A percentile compares a stretch with the other conserved stretches of the same genome.
These are phyloP conservation scores for Dicyrtoma fusca DNA, from an alignment of 2,888 invertebrate species.

Conservation along the genomic window DNA sequence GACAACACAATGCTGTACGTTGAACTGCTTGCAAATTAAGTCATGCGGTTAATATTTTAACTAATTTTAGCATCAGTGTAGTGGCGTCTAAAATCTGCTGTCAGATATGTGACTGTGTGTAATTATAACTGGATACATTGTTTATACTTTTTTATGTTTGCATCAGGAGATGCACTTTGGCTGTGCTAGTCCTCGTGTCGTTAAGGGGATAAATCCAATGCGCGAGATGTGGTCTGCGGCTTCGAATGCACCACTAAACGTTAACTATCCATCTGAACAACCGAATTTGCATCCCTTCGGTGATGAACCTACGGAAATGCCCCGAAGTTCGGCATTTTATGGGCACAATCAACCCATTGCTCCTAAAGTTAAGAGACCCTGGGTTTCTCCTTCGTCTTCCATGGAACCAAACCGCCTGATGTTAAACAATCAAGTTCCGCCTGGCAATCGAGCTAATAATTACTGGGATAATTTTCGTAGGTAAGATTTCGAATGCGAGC, in stretches of 20 bases:
- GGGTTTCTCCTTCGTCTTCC: slow-evolving; percentile 25
- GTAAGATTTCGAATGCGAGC: slow-evolving; percentile 63
- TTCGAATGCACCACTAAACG: background rate
- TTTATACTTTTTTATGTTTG: background rate
- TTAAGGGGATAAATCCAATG: slow-evolving; percentile 6
- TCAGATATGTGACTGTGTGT: no score
- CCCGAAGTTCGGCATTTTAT: background rate
- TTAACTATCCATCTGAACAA: slow-evolving; percentile 1
- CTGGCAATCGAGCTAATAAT: slow-evolving; percentile 87
- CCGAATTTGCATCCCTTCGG: background rate
- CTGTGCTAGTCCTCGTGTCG: background rate
- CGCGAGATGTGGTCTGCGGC: slow-evolving; percentile 18
- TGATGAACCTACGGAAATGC: background rate
- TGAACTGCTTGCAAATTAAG: background rate
- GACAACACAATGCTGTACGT: slow-evolving; percentile 4
- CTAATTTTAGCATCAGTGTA: no score
- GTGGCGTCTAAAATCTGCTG: no score
- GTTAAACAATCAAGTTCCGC: slow-evolving; percentile 86
- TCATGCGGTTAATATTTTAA: background rate
- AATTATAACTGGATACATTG: no score
- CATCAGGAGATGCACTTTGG: background rate
- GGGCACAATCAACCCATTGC: background rate
- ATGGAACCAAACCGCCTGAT: slow-evolving; percentile 11
- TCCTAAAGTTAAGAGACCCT: slow-evolving; percentile 21
- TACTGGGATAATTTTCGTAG: slow-evolving; percentile 94